These are phyloP conservation scores for Ferdinandea cuprea DNA, from an alignment of 2,888 invertebrate genomes.

Conservation along the genomic window DNA sequence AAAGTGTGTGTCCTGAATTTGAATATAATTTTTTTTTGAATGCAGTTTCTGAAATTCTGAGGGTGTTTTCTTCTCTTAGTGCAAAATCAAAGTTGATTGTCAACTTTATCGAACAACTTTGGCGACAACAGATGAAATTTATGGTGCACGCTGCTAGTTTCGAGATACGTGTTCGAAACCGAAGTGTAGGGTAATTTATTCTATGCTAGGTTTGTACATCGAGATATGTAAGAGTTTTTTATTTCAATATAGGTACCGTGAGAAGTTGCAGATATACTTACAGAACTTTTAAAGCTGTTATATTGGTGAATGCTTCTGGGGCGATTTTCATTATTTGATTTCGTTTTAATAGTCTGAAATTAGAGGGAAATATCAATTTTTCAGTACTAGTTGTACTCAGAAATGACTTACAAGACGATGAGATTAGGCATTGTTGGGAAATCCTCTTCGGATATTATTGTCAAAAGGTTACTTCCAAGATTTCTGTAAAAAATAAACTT, in stretches of 20 bases:
- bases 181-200: conserved; percentile 14
- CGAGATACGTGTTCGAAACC: conserved; percentile 2
- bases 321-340: conserved; percentile 92
- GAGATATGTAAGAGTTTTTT: background rate
- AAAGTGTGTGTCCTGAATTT: conserved; percentile 42
- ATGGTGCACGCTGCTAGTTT: conserved; percentile 36
- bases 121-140: conserved; percentile 66
- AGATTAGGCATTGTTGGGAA: conserved; percentile 89
- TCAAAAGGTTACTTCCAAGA: conserved; percentile 90
- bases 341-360: conserved; percentile 91
- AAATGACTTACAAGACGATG: conserved; percentile 89
- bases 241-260: background rate
- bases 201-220: background rate
- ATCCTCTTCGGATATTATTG: conserved; percentile 87
- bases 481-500: conserved; percentile 86
- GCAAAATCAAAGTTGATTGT: conserved; percentile 62
- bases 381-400: background rate
- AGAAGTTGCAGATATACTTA: conserved; percentile 86
- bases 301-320: conserved; percentile 90
- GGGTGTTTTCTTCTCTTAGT: conserved; percentile 24
- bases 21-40: conserved; percentile 31
- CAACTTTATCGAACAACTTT: conserved; percentile 62
- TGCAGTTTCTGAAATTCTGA: conserved; percentile 9
- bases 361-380: conserved; percentile 25
- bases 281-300: conserved; percentile 92